These are phyloP conservation scores for Myotis pilosus DNA, from an alignment of 2,797 vertebrate genomes.

Conservation along the genomic window DNA sequence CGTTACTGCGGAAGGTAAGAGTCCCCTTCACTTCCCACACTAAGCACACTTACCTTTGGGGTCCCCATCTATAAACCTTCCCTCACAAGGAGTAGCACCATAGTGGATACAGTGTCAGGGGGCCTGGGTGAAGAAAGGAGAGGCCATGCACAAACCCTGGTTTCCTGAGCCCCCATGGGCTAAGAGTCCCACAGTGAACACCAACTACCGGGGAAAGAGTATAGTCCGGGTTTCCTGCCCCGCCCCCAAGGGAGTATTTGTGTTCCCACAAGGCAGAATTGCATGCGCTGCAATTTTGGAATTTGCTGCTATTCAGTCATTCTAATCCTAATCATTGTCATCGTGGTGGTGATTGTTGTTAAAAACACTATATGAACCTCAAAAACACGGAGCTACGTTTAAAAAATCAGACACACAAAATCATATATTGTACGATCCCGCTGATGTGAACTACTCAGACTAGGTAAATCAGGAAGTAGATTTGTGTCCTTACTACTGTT, in stretches of 20 bases:
- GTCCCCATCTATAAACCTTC: neutral
- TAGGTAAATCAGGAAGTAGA: neutral
- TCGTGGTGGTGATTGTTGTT: neutral
- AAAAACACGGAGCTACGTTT: neutral
- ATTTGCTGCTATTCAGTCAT: neutral
- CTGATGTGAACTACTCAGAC: neutral
- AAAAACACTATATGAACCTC: neutral
- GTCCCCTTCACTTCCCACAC: neutral
- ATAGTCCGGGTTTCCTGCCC: neutral
- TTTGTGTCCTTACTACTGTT: neutral
- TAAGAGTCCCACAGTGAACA: neutral
- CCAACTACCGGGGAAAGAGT: fast-evolving
- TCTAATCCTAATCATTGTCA: neutral
- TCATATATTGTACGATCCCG: neutral
- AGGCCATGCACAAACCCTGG: fast-evolving
- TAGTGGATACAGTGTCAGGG: fast-evolving
- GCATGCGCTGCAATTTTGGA: fast-evolving
- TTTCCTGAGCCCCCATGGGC: fast-evolving
- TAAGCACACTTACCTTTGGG: fast-evolving
- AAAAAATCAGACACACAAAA: neutral
- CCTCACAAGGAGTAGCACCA: no score
- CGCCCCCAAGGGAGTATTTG: fast-evolving
- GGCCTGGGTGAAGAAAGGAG: no score
- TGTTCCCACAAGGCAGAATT: fast-evolving
- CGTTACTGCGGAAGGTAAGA: slow-evolving; percentile 10